Conservation (phyloP, 1,140 invertebrate genomes). For the Drosophila lacteicornis region DNA sequence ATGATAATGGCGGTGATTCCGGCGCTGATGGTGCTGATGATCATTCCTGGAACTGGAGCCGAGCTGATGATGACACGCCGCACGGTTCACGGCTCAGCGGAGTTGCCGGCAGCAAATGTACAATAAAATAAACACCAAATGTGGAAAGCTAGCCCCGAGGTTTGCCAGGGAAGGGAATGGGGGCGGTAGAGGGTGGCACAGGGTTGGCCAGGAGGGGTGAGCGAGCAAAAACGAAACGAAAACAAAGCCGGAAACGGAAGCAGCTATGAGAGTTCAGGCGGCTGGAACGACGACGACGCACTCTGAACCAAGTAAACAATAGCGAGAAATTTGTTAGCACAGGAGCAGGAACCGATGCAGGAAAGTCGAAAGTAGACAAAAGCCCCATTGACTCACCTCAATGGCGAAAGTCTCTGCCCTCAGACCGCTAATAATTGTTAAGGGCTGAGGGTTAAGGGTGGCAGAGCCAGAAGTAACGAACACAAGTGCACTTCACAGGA, state of each 20-base stretch:
- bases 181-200: neutral
- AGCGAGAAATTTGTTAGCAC: slow-evolving; percentile 45
- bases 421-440: slow-evolving; percentile 14
- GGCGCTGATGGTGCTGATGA: slow-evolving; percentile 26
- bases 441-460: neutral
- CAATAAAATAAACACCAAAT: slow-evolving; percentile 76
- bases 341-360: slow-evolving; percentile 29
- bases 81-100: slow-evolving; percentile 69
- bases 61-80: slow-evolving; percentile 61
- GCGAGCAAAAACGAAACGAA: slow-evolving; percentile 45
- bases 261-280: slow-evolving; percentile 52
- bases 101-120: slow-evolving; percentile 68
- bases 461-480: slow-evolving; percentile 4
- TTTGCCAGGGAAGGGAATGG: neutral
- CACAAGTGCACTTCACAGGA: slow-evolving; percentile 18
- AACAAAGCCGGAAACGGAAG: slow-evolving; percentile 79
- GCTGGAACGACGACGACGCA: slow-evolving; percentile 50
- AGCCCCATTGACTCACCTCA: slow-evolving; percentile 25
- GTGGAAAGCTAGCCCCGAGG: slow-evolving; percentile 35
- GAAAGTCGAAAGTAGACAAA: slow-evolving; percentile 43
- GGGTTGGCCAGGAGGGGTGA: slow-evolving; percentile 15
- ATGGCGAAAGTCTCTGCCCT: neutral
- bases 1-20: slow-evolving; percentile 36
- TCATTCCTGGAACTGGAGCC: slow-evolving; percentile 37
- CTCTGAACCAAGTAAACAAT: slow-evolving; percentile 60